These are phyloP conservation scores for Lates calcarifer DNA, from an alignment of 2,113 vertebrate species.

Conservation along the genomic window DNA sequence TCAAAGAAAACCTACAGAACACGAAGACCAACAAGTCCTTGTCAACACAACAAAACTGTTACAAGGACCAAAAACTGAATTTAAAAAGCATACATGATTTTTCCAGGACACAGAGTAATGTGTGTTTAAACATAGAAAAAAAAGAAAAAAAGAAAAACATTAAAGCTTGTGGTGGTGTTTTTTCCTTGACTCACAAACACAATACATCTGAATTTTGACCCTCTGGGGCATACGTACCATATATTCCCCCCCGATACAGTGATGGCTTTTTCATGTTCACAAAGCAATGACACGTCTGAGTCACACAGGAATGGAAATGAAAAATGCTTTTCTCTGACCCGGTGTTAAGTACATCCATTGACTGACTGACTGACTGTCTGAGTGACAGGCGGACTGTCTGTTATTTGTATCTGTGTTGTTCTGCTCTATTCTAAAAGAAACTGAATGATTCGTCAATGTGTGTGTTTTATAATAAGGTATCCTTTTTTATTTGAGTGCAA, in stretches of 20 bases:
- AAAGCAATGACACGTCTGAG: constrained; percentile 53
- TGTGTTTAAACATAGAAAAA: constrained; percentile 64
- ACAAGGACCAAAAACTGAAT: constrained; percentile 49
- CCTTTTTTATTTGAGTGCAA: constrained; percentile 78
- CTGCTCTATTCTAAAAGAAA: constrained; percentile 88
- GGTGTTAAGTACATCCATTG: constrained; percentile 49
- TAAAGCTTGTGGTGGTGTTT: constrained; percentile 86
- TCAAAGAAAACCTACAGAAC: not conserved
- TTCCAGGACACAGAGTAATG: constrained; percentile 60
- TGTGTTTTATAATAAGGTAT: constrained; percentile 82
- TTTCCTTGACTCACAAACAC: constrained; percentile 54
- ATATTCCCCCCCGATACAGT: constrained; percentile 17
- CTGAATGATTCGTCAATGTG: constrained; percentile 89
- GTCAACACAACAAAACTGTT: constrained; percentile 15
- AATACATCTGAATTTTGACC: constrained; percentile 42
- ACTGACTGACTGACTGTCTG: constrained; percentile 84
- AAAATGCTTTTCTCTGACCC: constrained; percentile 45
- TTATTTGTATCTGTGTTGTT: constrained; percentile 92
- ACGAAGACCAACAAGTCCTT: not conserved
- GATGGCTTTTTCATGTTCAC: constrained; percentile 65
- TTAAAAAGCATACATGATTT: not conserved
- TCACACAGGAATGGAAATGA: constrained; percentile 21
- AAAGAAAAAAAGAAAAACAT: constrained; percentile 75
- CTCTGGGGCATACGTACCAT: constrained; percentile 15
- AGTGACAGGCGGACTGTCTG: constrained; percentile 67